These are phyloP conservation scores for Manis javanica DNA, from an alignment of 2,797 vertebrate genomes.

Conservation along the genomic window DNA sequence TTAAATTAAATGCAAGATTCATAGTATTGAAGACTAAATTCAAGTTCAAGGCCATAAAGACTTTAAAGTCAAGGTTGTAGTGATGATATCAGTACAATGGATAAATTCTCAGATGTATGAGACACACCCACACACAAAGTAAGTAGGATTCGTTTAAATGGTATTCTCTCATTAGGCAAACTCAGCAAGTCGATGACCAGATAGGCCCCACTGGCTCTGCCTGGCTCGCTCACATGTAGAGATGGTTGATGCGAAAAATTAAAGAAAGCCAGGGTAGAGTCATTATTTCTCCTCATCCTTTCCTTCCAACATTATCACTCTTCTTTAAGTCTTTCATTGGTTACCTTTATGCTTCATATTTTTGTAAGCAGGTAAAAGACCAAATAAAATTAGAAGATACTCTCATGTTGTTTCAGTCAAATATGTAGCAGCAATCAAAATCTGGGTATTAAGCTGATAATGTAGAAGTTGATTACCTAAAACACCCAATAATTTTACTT, in stretches of 20 bases:
- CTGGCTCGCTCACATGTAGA: not conserved
- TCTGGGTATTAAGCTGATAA: not conserved
- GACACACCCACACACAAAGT: not conserved
- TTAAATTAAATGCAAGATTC: not conserved
- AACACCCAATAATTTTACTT: slow-evolving; percentile 7
- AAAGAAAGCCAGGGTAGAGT: not conserved
- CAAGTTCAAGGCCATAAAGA: not conserved
- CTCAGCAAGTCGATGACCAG: not conserved
- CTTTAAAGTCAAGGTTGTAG: slow-evolving; percentile 38
- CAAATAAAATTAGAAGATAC: not conserved
- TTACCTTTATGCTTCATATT: slow-evolving; percentile 12
- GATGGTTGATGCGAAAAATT: not conserved
- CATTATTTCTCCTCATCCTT: not conserved
- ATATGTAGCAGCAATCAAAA: not conserved
- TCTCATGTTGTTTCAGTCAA: not conserved
- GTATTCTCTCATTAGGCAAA: not conserved
- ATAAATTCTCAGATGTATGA: not conserved
- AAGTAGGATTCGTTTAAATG: not conserved
- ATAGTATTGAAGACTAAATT: not conserved
- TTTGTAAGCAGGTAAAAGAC: not conserved
- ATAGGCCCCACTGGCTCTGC: not conserved
- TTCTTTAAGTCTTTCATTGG: not conserved
- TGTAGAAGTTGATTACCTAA: slow-evolving; percentile 27
- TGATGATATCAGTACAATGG: not conserved
- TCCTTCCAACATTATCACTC: not conserved